A percentile compares a stretch with the other conserved stretches of the same genome.
Evolutionary conservation across 2,797 vertebrate species (phyloP).

Genomic region (Xenops minutus): DNA sequence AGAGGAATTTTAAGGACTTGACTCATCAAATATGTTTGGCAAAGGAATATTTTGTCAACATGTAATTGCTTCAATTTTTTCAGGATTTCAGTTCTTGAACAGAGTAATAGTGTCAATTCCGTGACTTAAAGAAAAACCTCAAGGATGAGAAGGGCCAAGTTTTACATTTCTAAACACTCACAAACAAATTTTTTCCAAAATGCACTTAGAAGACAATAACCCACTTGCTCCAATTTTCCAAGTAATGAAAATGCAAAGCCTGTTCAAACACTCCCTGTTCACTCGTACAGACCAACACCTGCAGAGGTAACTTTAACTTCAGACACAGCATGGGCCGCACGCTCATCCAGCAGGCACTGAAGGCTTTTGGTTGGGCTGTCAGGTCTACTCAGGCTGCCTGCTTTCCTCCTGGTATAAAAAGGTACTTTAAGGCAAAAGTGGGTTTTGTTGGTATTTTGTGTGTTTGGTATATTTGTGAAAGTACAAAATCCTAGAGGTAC

Average conservation of each 20-base stretch:
- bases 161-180: background rate
- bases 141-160: background rate
- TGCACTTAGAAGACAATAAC: background rate
- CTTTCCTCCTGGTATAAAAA: background rate
- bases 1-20: background rate
- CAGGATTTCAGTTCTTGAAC: background rate
- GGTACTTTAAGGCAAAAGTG: background rate
- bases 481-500: background rate
- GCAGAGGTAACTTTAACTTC: background rate
- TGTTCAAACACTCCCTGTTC: background rate
- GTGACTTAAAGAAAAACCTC: background rate
- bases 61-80: background rate
- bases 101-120: background rate
- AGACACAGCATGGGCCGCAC: rapidly evolving
- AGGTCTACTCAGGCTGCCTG: background rate
- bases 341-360: background rate
- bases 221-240: background rate
- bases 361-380: background rate
- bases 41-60: background rate
- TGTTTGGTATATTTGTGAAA: background rate
- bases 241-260: background rate
- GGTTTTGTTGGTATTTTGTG: background rate
- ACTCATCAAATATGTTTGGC: background rate
- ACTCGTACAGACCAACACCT: background rate
- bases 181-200: background rate